Evolutionary conservation across 2,113 vertebrate genomes (phyloP).

Genomic region (Salvator merianae): DNA sequence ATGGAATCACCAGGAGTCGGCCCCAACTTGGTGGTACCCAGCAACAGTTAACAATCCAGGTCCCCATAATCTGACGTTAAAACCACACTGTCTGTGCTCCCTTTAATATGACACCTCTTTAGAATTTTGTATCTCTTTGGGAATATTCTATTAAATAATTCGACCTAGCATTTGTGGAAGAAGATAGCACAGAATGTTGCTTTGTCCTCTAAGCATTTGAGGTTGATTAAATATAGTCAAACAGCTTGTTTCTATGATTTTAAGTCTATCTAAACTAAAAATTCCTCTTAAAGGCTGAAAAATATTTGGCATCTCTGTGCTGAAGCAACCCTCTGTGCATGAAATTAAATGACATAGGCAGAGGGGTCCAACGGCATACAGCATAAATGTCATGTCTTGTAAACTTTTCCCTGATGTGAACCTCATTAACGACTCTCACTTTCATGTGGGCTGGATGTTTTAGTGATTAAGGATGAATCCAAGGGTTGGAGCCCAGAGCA

Average conservation of each 20-base stretch:
- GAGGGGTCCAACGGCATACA: not conserved
- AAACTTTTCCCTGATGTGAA: constrained; percentile 25
- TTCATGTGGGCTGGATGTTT: constrained; percentile 45
- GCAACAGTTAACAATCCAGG: too few relatives aligned
- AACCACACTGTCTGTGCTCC: not conserved
- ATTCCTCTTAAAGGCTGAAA: constrained; percentile 33
- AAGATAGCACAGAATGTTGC: constrained; percentile 33
- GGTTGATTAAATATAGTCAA: constrained; percentile 9
- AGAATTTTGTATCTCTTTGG: not conserved
- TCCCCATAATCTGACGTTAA: too few relatives aligned
- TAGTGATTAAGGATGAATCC: constrained; percentile 24
- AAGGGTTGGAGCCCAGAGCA: constrained; percentile 23
- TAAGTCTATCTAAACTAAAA: constrained; percentile 24
- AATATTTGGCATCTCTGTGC: constrained; percentile 17
- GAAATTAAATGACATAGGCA: constrained; percentile 27
- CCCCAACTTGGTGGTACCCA: too few relatives aligned
- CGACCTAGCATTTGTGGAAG: not conserved
- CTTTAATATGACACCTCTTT: not conserved
- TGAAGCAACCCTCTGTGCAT: constrained; percentile 35
- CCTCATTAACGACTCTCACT: constrained; percentile 26
- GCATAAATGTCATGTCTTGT: constrained; percentile 38
- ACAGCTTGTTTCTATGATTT: constrained; percentile 26
- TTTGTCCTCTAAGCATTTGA: constrained; percentile 1
- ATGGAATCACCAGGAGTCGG: too few relatives aligned
- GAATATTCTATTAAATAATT: not conserved